phyloP scores from a whole-genome alignment of 37 sponge, comb jelly and placozoan genomes.

The Mnemiopsis leidyi region DNA sequence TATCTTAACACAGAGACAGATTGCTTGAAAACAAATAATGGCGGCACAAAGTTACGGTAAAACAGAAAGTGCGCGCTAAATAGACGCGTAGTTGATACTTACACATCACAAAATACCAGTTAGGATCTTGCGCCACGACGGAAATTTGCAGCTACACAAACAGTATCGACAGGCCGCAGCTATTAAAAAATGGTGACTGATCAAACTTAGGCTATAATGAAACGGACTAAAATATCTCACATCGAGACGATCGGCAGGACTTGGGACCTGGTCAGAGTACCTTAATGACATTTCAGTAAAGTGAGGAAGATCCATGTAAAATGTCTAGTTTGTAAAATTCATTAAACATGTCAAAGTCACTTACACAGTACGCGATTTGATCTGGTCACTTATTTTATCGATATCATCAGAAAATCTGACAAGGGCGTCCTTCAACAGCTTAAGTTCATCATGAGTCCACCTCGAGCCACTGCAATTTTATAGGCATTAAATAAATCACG shows the following conservation, averaged over 20 bases:
- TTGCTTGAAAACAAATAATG: background rate
- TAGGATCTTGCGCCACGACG: background rate
- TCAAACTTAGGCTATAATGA: no score
- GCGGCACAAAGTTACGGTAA: background rate
- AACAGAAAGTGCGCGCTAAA: background rate
- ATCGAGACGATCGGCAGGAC: background rate
- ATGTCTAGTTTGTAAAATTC: no score
- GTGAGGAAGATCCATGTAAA: no score
- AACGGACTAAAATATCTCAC: no score
- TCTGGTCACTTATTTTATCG: conserved; percentile 61
- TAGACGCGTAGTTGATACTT: conserved; percentile 22
- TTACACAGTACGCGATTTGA: conserved; percentile 63
- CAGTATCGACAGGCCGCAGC: no score
- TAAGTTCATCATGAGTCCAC: conserved; percentile 64
- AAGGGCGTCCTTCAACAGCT: conserved; percentile 15
- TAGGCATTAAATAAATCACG: background rate
- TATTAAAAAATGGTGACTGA: no score
- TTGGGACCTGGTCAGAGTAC: background rate
- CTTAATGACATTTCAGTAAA: background rate
- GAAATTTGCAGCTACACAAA: background rate
- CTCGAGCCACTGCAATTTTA: conserved; percentile 50
- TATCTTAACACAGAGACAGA: no score
- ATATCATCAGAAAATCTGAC: conserved; percentile 26
- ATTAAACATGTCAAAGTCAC: no score
- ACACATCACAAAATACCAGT: background rate